Percentiles rank a stretch among this genome's conserved stretches.
Conservation (phyloP, 30 jellyfish, hydroid and myxozoan species). For the Aurelia coerulea region DNA sequence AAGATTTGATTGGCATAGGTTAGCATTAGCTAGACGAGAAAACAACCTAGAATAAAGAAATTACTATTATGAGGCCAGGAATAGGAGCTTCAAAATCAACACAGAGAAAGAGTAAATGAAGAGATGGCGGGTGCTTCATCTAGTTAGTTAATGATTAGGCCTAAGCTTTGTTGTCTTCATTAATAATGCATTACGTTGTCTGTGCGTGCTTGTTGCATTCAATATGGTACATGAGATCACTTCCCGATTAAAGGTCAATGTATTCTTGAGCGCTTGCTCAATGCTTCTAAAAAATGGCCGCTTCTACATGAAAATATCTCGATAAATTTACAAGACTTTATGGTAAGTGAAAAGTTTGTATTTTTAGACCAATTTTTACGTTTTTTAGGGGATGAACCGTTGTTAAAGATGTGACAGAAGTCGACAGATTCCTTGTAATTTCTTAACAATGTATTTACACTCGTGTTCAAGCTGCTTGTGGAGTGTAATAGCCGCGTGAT, state of each 20-base stretch:
- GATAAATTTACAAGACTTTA: background rate
- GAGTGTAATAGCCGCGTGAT: background rate
- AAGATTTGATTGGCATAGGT: too few species aligned
- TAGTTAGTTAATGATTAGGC: too few species aligned
- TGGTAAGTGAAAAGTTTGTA: background rate
- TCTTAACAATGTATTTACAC: background rate
- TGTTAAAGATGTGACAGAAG: too few species aligned
- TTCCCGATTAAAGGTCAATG: conserved; percentile 54
- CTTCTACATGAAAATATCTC: background rate
- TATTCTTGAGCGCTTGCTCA: background rate
- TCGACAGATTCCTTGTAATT: background rate
- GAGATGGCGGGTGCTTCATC: too few species aligned
- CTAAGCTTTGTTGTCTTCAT: background rate
- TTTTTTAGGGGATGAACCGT: background rate
- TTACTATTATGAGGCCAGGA: too few species aligned
- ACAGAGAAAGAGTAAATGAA: too few species aligned
- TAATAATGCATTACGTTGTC: conserved; percentile 17
- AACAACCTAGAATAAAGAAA: too few species aligned
- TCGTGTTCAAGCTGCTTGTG: background rate
- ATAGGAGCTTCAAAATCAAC: too few species aligned
- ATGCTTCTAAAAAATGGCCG: conserved; percentile 24
- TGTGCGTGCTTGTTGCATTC: conserved; percentile 51
- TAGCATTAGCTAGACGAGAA: too few species aligned
- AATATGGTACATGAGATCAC: conserved; percentile 33
- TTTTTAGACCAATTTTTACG: background rate